Base-by-base conservation (phyloP, 2,888 invertebrate genomes). In the Coleophora deauratella region DNA sequence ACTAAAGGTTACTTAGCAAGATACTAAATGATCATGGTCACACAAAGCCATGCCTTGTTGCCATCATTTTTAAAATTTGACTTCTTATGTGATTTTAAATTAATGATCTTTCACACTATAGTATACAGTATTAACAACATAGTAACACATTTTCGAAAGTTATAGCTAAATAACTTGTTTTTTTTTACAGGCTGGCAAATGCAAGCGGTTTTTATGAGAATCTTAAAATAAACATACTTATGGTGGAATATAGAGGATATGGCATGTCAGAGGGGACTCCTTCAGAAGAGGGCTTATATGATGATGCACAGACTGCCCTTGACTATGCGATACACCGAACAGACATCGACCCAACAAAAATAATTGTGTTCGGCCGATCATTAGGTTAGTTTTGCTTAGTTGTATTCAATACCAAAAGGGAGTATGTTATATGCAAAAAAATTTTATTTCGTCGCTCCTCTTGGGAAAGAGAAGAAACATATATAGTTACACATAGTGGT, bases 171-270 rank as follows among this genome's bases (percentile, higher is more conserved):
- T 9, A 6, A 33, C 4, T 32, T 12, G 21, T 10, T 31, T 52
- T 43, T 28, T 35, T 47, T 68, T 76, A 34, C 67, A 93, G 95
- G 51, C 84, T 98, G 57, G 91, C 93, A 59, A 97, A 97, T 84
- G 93, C 93, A n/a, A 91, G 91, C 52, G 95, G 94, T 3, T 87
- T 98, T 44, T 96, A 92, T 72, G 90, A 93, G 56, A 90, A 92
- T 61, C 81, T 96, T 40, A 90, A 91, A 51, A 93, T 94, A 53
- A 98, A 98, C 70, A 89, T 98, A 51, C 77, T 98, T 36, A 90
- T 97, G 88, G 89, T 98, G n/a, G 98, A 98, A 66, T 98, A 98
- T 66, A 88, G 98, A 55, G 98, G 98, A 0, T 98, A 96, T 82
- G 98, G 98, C 0, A 86, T 95, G 15, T 98, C 97, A 6, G 92